A percentile compares a stretch with the other conserved stretches of the same genome.
Evolutionary conservation across 2,797 vertebrate species (phyloP).

Genomic region (Lycodopsis pacificus): DNA sequence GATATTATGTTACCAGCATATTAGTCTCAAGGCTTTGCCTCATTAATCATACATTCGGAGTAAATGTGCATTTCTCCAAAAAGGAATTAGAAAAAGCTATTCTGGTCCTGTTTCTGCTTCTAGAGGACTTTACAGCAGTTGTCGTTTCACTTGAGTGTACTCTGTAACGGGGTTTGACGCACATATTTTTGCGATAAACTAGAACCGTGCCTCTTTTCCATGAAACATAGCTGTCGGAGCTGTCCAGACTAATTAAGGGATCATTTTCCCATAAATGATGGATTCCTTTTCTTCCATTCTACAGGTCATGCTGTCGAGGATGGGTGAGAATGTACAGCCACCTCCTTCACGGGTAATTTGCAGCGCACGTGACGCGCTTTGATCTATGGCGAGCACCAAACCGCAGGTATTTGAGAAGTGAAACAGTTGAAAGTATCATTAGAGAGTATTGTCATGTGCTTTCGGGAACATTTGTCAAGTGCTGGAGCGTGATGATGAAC

Average conservation of each 20-base stretch:
- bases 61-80: not conserved
- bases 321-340: constrained; percentile 41
- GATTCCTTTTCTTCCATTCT: constrained; percentile 33
- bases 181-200: not conserved
- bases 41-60: constrained; percentile 2
- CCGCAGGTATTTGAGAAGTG: constrained; percentile 58
- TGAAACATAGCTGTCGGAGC: constrained; percentile 27
- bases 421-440: constrained; percentile 41
- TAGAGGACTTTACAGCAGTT: too few species aligned
- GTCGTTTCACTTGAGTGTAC: not conserved
- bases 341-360: constrained; percentile 46
- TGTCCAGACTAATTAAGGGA: constrained; percentile 42
- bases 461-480: constrained; percentile 43
- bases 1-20: constrained; percentile 1
- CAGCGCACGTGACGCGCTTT: constrained; percentile 27
- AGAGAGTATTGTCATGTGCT: constrained; percentile 39
- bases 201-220: constrained; percentile 13
- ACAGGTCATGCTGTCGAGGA: constrained; percentile 12
- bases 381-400: constrained; percentile 29
- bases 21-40: not conserved
- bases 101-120: not conserved
- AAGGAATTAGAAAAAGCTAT: too few species aligned
- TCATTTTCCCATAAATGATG: constrained; percentile 48
- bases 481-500: constrained; percentile 48
- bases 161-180: not conserved